Percentiles rank a stretch among this genome's conserved stretches.
Evolutionary conservation across 2,797 vertebrate genomes (phyloP).

Genomic region (Chelon auratus): DNA sequence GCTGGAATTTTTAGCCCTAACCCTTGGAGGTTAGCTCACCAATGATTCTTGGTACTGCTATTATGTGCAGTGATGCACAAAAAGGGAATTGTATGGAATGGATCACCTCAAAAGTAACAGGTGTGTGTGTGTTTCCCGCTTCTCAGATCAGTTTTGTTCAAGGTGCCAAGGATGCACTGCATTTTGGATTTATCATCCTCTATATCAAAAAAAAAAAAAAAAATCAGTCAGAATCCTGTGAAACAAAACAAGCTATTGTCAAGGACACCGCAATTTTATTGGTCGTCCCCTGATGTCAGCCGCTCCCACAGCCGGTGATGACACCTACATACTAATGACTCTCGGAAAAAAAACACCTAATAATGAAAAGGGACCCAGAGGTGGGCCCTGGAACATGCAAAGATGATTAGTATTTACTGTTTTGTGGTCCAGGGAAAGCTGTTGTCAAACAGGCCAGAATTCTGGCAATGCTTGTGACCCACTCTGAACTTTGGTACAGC

Average conservation of each 20-base stretch:
- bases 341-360: conserved; percentile 33
- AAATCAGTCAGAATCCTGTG: background rate
- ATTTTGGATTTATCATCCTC: background rate
- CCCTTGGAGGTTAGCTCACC: background rate
- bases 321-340: conserved; percentile 39
- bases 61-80: background rate
- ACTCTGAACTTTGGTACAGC: background rate
- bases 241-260: conserved; percentile 4
- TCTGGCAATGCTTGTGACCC: conserved; percentile 17
- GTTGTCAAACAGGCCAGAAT: conserved; percentile 21
- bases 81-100: background rate
- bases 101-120: background rate
- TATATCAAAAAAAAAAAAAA: background rate
- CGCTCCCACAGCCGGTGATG: conserved; percentile 12
- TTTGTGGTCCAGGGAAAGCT: background rate
- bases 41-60: background rate
- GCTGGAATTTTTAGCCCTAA: background rate
- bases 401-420: conserved; percentile 41
- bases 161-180: background rate
- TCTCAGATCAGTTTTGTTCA: conserved; percentile 1
- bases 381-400: conserved; percentile 16
- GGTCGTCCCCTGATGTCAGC: conserved; percentile 10
- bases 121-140: background rate
- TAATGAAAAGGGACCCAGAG: conserved; percentile 35
- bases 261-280: background rate